phyloP scores from a whole-genome alignment of 1,140 invertebrate genomes.

The Drosophila albomicans region DNA sequence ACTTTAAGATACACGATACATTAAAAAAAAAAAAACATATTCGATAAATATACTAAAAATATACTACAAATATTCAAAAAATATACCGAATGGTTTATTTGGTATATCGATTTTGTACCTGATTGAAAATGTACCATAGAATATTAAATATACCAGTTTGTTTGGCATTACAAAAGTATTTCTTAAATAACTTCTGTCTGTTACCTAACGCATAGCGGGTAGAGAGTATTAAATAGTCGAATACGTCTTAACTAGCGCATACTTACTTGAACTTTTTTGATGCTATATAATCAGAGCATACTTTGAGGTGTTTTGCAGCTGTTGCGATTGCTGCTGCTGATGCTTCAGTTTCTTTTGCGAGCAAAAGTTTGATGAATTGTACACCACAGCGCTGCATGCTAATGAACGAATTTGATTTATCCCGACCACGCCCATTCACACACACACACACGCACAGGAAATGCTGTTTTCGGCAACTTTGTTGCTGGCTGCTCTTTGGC shows the following conservation, averaged over 20 bases:
- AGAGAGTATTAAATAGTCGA: not conserved
- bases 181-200: too few species aligned
- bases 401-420: constrained; percentile 68
- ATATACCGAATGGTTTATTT: too few species aligned
- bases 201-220: too few species aligned
- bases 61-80: too few species aligned
- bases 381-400: constrained; percentile 45
- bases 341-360: constrained; percentile 10
- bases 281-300: constrained; percentile 52
- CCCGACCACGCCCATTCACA: constrained; percentile 33
- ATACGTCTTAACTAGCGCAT: not conserved
- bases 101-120: too few species aligned
- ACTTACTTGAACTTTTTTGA: not conserved
- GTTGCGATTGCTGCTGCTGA: constrained; percentile 18
- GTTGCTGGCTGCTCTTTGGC: constrained; percentile 33
- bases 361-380: constrained; percentile 72
- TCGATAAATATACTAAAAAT: too few species aligned
- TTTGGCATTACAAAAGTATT: too few species aligned
- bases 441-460: constrained; percentile 3
- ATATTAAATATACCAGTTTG: too few species aligned
- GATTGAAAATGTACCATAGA: too few species aligned
- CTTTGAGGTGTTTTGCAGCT: constrained; percentile 69
- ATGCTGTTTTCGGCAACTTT: constrained; percentile 42
- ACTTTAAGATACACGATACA: too few species aligned
- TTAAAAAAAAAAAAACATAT: too few species aligned